A percentile compares a stretch with the other conserved stretches of the same genome.
phyloP scores from a whole-genome alignment of 1,140 invertebrate genomes.

The Microplitis mediator region DNA sequence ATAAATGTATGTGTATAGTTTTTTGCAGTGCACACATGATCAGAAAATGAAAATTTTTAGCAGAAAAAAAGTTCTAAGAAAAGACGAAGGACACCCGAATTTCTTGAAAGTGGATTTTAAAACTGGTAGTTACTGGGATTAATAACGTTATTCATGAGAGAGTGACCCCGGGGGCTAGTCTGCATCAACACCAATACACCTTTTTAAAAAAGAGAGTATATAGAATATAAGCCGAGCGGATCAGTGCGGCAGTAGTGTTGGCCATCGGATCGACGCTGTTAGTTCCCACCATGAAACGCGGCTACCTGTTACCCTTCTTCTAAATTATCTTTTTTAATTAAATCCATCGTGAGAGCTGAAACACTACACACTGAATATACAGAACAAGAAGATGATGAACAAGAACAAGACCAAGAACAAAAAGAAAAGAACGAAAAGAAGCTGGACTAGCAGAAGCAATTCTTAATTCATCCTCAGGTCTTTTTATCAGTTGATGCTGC shows the following conservation, averaged over 20 bases:
- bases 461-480: background rate
- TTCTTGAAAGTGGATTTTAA: constrained; percentile 35
- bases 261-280: background rate
- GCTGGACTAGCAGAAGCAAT: too few species aligned
- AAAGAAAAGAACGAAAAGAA: too few species aligned
- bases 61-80: background rate
- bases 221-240: background rate
- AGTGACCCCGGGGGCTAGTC: constrained; percentile 45
- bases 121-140: constrained; percentile 46
- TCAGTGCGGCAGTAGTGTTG: too few species aligned
- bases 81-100: constrained; percentile 27
- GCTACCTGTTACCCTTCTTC: constrained; percentile 62
- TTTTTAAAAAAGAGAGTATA: background rate
- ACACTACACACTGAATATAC: constrained; percentile 15
- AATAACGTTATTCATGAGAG: constrained; percentile 65
- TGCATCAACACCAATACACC: constrained; percentile 10
- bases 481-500: background rate
- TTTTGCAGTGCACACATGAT: too few species aligned
- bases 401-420: background rate
- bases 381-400: constrained; percentile 32
- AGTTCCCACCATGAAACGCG: constrained; percentile 55
- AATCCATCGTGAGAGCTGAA: constrained; percentile 54
- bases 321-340: constrained; percentile 66
- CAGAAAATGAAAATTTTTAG: background rate
- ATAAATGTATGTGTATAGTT: too few species aligned